Conservation (phyloP, 1,140 invertebrate species). For the Acromyrmex heyeri region DNA sequence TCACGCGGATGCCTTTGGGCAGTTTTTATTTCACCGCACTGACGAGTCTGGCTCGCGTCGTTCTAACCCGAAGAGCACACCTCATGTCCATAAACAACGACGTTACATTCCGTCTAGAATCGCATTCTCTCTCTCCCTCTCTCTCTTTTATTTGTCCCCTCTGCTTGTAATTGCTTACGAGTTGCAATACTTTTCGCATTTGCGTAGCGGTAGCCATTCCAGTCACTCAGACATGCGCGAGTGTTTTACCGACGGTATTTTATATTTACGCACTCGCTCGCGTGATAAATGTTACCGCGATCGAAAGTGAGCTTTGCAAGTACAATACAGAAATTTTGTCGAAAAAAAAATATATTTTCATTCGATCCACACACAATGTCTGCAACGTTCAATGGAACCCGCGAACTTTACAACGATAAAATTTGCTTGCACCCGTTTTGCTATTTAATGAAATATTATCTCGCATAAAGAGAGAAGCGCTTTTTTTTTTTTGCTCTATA, state of each 20-base stretch:
- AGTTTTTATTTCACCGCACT: constrained; percentile 54
- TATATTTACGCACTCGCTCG: not conserved
- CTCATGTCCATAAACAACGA: constrained; percentile 47
- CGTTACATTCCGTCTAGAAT: constrained; percentile 44
- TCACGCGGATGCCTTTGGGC: constrained; percentile 36
- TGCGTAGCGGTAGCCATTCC: constrained; percentile 20
- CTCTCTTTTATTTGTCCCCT: constrained; percentile 24
- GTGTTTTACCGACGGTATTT: constrained; percentile 8
- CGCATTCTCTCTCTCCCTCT: not conserved
- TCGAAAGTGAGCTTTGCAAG: not conserved
- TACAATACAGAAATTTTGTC: constrained; percentile 4
- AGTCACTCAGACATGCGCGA: constrained; percentile 11
- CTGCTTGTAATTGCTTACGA: constrained; percentile 21
- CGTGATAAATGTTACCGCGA: constrained; percentile 2
- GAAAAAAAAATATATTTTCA: not conserved
- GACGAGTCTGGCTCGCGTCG: constrained; percentile 39
- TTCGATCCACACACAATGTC: not conserved
- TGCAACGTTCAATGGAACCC: not conserved
- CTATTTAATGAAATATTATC: constrained; percentile 21
- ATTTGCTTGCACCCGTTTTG: constrained; percentile 4
- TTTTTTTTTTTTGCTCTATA: constrained; percentile 3
- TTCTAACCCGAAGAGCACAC: constrained; percentile 27
- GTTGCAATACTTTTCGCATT: constrained; percentile 25
- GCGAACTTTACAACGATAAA: constrained; percentile 10
- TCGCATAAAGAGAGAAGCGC: not conserved